Evolutionary conservation across 1,140 invertebrate genomes (phyloP), one percentile per base, ranked within the genome.

Genomic region (Drosophila dunni): DNA sequence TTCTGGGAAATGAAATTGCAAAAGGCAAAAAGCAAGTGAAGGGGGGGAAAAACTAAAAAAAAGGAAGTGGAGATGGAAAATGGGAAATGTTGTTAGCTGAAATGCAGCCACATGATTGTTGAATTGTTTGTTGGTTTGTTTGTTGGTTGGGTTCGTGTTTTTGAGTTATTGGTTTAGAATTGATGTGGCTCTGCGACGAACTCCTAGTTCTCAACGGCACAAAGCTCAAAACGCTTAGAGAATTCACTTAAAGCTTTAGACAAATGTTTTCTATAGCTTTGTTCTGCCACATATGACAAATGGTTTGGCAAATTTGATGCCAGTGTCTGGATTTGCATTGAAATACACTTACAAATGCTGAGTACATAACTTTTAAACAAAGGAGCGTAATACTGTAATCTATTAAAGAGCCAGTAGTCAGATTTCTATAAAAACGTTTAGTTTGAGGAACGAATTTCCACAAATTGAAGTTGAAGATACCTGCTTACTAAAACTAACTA

Each of bases 111-210:
- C 78, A 81, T 75, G 72, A 65, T 82, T 86, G 83, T 51, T 70
- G 66, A 36, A 53, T 74, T 63, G 63, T 51, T 57, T 42, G 38
- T 44, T 34, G 50, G 24, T 13, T 42, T 29, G 78, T 53, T 54
- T 69, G 48, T 65, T 65, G 20, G 51, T 64, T 75, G 72, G 61
- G 61, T 70, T 82, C 78, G 76, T 77, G 83, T 82, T 86, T 86
- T 86, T 86, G 82, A 86, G 83, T 77, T 85, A 85, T 85, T 85
- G 82, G 83, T 81, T 82, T 86, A 79, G 83, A 86, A 88, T 82
- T 88, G 82, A 86, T 82, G 83, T 67, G 70, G 65, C 64, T 58
- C 29, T 67, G 81, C 42, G 9, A 11, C n/a, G 15, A 38, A 54
- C 44, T 29, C 24, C 24, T 33, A 58, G 54, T 66, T 20, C 63